A percentile compares a stretch with the other conserved stretches of the same genome.
These are phyloP conservation scores for Plebejus anna DNA, from an alignment of 2,888 invertebrate genomes.

Conservation along the genomic window DNA sequence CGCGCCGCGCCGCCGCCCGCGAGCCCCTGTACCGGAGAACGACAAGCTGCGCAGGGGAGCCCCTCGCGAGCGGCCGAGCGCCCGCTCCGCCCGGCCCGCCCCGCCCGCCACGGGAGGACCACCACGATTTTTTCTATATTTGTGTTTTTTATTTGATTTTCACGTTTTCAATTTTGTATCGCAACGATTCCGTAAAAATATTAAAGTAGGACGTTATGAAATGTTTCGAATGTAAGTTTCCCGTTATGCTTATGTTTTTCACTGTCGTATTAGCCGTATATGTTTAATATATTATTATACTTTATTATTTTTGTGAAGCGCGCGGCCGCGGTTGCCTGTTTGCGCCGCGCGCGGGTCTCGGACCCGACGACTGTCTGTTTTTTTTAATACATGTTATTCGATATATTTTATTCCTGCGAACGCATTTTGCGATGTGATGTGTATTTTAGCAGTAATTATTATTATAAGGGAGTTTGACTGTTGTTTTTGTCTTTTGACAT, in stretches of 20 bases:
- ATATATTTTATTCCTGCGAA: constrained; percentile 90
- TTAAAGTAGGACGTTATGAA: constrained; percentile 81
- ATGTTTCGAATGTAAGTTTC: constrained; percentile 80
- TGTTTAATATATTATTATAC: constrained; percentile 66
- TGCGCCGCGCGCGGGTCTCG: constrained; percentile 65
- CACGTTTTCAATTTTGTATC: constrained; percentile 80
- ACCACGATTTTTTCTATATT: constrained; percentile 70
- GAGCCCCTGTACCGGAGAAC: constrained; percentile 65
- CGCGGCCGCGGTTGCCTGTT: constrained; percentile 77
- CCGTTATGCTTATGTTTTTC: constrained; percentile 79
- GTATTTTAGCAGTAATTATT: constrained; percentile 82
- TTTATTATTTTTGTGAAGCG: constrained; percentile 57
- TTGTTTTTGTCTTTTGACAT: constrained; percentile 73
- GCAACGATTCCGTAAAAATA: constrained; percentile 79
- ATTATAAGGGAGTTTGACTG: constrained; percentile 80
- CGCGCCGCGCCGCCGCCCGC: constrained; percentile 46
- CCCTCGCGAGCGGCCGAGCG: constrained; percentile 46
- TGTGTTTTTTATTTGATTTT: constrained; percentile 79
- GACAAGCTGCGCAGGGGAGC: constrained; percentile 73
- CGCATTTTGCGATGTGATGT: constrained; percentile 87
- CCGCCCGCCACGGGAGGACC: constrained; percentile 59
- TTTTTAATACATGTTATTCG: constrained; percentile 82
- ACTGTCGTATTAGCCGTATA: constrained; percentile 71
- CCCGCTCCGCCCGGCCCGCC: constrained; percentile 48
- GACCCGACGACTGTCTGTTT: constrained; percentile 75